phyloP scores from a whole-genome alignment of 2,888 invertebrate species.

The Ichneumon xanthorius region DNA sequence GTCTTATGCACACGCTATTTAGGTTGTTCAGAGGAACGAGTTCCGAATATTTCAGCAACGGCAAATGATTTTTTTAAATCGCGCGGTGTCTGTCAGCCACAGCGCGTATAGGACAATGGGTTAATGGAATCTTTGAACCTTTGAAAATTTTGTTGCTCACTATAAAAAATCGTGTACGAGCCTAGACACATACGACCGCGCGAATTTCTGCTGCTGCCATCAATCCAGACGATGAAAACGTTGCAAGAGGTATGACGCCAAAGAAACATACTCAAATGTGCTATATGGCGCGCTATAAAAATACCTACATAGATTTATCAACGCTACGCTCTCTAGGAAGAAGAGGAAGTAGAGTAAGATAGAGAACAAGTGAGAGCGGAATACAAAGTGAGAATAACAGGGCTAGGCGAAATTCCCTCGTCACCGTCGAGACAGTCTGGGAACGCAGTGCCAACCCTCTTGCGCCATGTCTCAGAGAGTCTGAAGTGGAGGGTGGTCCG shows the following conservation, averaged over 20 bases:
- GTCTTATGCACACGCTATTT: not conserved
- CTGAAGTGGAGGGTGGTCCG: constrained; percentile 60
- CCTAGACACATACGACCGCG: too few species aligned
- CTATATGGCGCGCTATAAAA: not conserved
- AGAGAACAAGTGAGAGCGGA: constrained; percentile 13
- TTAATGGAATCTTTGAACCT: too few species aligned
- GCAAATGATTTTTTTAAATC: too few species aligned
- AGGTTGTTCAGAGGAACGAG: too few species aligned
- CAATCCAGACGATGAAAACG: not conserved
- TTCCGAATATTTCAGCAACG: too few species aligned
- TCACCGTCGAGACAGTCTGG: constrained; percentile 47
- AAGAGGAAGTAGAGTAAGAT: constrained; percentile 7
- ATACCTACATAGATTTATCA: constrained; percentile 32
- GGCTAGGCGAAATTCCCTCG: constrained; percentile 39
- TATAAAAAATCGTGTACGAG: too few species aligned
- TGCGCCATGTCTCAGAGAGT: constrained; percentile 38
- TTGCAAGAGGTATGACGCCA: too few species aligned
- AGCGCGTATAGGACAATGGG: too few species aligned
- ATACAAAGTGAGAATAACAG: constrained; percentile 29
- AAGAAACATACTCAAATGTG: not conserved
- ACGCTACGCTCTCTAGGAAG: not conserved
- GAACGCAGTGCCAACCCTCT: constrained; percentile 35
- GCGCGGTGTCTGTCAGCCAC: too few species aligned
- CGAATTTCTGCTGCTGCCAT: too few species aligned
- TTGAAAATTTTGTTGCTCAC: not conserved